These are phyloP conservation scores for Brachyistius frenatus DNA, from an alignment of 2,113 vertebrate species.

Conservation along the genomic window DNA sequence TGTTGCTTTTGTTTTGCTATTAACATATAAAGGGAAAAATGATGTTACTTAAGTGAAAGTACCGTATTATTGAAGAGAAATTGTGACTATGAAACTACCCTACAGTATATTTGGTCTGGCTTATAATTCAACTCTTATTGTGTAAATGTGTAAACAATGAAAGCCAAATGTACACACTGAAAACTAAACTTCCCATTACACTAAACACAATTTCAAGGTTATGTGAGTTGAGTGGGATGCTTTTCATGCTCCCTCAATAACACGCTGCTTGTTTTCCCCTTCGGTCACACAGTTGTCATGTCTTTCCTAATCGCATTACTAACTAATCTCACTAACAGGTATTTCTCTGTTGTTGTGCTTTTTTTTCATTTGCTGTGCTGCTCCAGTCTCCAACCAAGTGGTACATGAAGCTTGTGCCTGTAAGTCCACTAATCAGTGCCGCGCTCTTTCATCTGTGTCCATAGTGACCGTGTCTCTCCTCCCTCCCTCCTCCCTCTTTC, in stretches of 20 bases:
- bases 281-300: slow-evolving; percentile 42
- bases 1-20: background rate
- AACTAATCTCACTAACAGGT: slow-evolving; percentile 71
- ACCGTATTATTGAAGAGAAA: background rate
- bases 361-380: slow-evolving; percentile 65
- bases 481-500: background rate
- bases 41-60: background rate
- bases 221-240: slow-evolving; percentile 17
- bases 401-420: slow-evolving; percentile 99
- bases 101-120: too few relatives aligned
- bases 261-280: slow-evolving; percentile 12
- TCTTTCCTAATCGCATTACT: slow-evolving; percentile 67
- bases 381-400: slow-evolving; percentile 99
- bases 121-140: background rate
- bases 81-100: background rate
- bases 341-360: slow-evolving; percentile 72
- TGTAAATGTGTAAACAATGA: background rate
- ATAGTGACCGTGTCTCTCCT: slow-evolving; percentile 19
- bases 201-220: slow-evolving; percentile 13
- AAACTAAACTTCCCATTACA: background rate
- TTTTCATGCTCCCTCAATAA: background rate
- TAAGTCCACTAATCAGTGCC: slow-evolving; percentile 88
- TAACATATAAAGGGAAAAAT: background rate
- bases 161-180: background rate
- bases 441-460: slow-evolving; percentile 63